Percentiles rank a stretch among this genome's conserved stretches.
These are phyloP conservation scores for Carlito syrichta DNA, from an alignment of 2,113 vertebrate species.

Conservation along the genomic window DNA sequence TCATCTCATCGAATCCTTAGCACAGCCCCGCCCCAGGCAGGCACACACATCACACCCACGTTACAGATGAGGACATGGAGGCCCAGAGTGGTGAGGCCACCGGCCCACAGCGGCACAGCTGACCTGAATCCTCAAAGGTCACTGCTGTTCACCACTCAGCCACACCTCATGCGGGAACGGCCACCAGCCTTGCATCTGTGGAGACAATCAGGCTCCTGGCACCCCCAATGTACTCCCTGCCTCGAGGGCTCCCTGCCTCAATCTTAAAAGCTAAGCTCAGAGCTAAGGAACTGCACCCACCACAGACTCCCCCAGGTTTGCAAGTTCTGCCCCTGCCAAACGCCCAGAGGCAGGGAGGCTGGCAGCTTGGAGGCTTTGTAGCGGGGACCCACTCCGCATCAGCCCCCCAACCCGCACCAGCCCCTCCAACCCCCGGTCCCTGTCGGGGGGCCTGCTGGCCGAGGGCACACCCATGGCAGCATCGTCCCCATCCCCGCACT, in stretches of 20 bases:
- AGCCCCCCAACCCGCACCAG: background rate
- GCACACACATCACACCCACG: fast-evolving
- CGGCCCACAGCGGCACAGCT: background rate
- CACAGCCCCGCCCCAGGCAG: no score
- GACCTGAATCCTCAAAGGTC: background rate
- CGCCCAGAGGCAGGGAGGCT: background rate
- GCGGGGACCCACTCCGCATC: background rate
- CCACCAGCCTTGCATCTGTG: fast-evolving
- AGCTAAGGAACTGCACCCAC: fast-evolving
- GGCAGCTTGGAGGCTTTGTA: background rate
- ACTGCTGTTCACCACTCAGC: fast-evolving
- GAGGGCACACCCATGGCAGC: background rate
- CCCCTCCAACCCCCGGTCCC: background rate
- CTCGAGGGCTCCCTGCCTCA: fast-evolving
- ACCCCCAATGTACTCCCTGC: fast-evolving
- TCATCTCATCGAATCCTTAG: background rate
- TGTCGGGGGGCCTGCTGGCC: background rate
- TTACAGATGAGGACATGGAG: background rate
- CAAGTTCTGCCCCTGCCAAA: background rate
- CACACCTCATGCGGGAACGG: fast-evolving
- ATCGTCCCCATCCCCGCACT: slow-evolving; percentile 10
- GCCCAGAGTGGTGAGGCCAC: background rate
- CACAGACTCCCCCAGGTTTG: background rate
- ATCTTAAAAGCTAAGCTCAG: background rate
- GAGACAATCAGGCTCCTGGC: background rate